Conservation (phyloP, 1,140 invertebrate species). For the Brachionus sp. region DNA sequence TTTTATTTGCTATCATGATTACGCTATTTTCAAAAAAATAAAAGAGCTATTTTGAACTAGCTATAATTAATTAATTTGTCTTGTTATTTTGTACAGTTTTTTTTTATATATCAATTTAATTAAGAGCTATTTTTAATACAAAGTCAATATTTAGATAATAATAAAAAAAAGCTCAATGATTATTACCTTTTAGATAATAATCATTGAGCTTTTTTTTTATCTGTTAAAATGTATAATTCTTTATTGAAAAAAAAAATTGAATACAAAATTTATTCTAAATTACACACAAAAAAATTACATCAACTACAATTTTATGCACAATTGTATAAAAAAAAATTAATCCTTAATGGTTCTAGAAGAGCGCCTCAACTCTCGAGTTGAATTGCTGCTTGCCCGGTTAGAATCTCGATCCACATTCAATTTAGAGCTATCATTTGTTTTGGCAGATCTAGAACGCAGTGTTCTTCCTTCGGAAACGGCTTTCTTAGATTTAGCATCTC, state of each 20-base stretch:
- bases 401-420: not conserved
- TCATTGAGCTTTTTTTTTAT: too few relatives aligned
- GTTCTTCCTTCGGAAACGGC: not conserved
- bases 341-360: not conserved
- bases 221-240: too few relatives aligned
- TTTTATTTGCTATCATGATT: not conserved
- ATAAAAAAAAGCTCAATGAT: not conserved
- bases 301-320: too few relatives aligned
- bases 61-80: too few relatives aligned
- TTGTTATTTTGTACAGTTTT: not conserved
- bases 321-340: not conserved
- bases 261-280: too few relatives aligned
- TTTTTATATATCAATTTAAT: not conserved
- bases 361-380: not conserved
- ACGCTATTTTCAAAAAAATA: too few relatives aligned
- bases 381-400: not conserved
- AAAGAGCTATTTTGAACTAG: too few relatives aligned
- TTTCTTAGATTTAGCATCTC: not conserved
- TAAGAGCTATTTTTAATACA: not conserved
- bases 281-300: too few relatives aligned
- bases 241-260: too few relatives aligned
- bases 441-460: not conserved
- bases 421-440: not conserved
- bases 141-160: not conserved
- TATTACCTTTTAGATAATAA: too few relatives aligned